A percentile compares a stretch with the other conserved stretches of the same genome.
These are phyloP conservation scores for Andrena bicolor DNA, from an alignment of 2,888 invertebrate genomes.

Conservation along the genomic window DNA sequence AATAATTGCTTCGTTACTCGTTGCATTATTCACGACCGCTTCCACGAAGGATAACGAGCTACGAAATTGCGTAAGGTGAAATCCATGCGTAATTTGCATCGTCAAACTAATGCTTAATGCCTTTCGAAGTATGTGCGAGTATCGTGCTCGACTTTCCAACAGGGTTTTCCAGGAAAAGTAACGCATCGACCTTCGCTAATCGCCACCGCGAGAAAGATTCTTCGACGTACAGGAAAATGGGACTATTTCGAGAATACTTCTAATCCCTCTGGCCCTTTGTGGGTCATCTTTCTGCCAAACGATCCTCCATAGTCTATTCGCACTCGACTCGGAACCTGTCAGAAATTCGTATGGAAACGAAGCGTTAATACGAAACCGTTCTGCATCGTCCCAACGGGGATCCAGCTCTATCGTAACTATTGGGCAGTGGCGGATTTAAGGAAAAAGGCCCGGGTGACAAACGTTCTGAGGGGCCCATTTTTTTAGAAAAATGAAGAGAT, in stretches of 20 bases:
- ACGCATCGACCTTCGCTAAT: no score
- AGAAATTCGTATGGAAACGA: constrained; percentile 17
- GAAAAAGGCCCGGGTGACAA: no score
- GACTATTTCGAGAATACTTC: no score
- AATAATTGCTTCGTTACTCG: constrained; percentile 55
- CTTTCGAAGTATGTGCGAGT: background rate
- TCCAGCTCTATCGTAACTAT: background rate
- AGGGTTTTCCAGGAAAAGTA: no score
- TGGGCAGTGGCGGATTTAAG: no score
- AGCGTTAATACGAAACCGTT: background rate
- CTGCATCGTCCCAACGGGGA: background rate
- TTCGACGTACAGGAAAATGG: no score
- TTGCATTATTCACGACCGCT: constrained; percentile 55
- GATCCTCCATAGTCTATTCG: background rate
- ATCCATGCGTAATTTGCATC: constrained; percentile 1
- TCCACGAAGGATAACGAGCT: constrained; percentile 22
- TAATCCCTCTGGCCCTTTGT: no score
- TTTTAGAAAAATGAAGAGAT: no score
- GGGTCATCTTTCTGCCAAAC: background rate
- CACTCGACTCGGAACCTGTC: background rate
- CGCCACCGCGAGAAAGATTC: no score
- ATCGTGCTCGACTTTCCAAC: background rate
- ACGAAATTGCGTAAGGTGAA: constrained; percentile 9
- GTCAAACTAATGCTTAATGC: background rate
- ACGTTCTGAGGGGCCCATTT: no score